These are phyloP conservation scores for Drosophila pachea DNA, from an alignment of 1,140 invertebrate genomes.

Conservation along the genomic window DNA sequence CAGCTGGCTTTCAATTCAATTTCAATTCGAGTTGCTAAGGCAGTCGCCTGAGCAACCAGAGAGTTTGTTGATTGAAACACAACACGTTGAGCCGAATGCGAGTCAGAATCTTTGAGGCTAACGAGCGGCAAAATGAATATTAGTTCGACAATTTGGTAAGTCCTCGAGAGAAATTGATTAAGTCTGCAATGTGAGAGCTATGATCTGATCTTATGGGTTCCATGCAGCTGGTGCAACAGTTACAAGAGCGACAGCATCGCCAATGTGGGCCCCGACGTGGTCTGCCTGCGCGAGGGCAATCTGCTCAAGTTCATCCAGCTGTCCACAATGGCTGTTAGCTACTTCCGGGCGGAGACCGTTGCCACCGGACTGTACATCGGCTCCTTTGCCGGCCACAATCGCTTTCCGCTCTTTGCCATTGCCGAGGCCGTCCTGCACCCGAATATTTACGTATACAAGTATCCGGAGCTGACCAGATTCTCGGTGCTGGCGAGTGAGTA, in stretches of 20 bases:
- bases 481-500: slow-evolving; percentile 52
- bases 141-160: slow-evolving; percentile 51
- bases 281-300: slow-evolving; percentile 50
- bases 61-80: slow-evolving; percentile 18
- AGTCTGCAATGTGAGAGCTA: not conserved
- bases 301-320: slow-evolving; percentile 56
- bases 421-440: slow-evolving; percentile 48
- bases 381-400: slow-evolving; percentile 55
- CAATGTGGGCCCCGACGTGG: slow-evolving; percentile 66
- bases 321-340: slow-evolving; percentile 40
- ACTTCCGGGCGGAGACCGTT: slow-evolving; percentile 60
- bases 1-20: slow-evolving; percentile 6
- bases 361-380: slow-evolving; percentile 47
- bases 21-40: slow-evolving; percentile 23
- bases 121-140: slow-evolving; percentile 56
- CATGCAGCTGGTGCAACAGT: slow-evolving; percentile 52
- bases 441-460: slow-evolving; percentile 57
- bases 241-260: slow-evolving; percentile 33
- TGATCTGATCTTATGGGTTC: not conserved
- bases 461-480: slow-evolving; percentile 62
- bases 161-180: too few species aligned
- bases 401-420: slow-evolving; percentile 66
- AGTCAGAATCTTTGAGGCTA: not conserved
- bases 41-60: slow-evolving; percentile 43
- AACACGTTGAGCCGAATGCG: not conserved